A percentile compares a stretch with the other conserved stretches of the same genome.
phyloP scores from a whole-genome alignment of 2,113 vertebrate species.

The Rhipidura dahli region DNA sequence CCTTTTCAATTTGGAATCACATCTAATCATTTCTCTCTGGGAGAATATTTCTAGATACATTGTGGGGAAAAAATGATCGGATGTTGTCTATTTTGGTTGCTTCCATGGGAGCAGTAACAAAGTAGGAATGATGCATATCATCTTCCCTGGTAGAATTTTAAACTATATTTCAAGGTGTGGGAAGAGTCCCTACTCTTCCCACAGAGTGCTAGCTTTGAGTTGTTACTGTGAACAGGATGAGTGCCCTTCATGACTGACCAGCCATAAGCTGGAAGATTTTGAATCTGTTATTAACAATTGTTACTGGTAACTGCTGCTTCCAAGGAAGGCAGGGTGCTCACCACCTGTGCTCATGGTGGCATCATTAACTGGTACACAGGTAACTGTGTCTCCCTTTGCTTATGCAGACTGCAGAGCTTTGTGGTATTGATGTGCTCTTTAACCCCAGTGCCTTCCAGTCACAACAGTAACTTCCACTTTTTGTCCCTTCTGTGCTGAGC shows the following conservation, averaged over 20 bases:
- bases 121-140: not conserved
- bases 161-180: not conserved
- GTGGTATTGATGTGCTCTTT: not conserved
- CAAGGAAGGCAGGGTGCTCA: not conserved
- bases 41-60: not conserved
- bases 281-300: not conserved
- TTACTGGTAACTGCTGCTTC: not conserved
- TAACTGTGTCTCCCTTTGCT: not conserved
- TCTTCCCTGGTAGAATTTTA: not conserved
- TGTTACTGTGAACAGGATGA: not conserved
- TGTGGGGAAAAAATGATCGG: not conserved
- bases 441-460: not conserved
- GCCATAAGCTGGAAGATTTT: not conserved
- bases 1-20: not conserved
- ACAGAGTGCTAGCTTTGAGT: not conserved
- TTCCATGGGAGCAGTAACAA: not conserved
- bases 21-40: not conserved
- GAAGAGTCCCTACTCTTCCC: too few species aligned
- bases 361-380: not conserved
- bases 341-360: not conserved
- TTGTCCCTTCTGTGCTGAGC: not conserved
- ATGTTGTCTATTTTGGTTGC: not conserved
- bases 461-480: not conserved
- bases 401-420: not conserved
- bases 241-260: not conserved